phyloP scores from a whole-genome alignment of 92 coral and sea anemone species.

The Nematostella vectensis region DNA sequence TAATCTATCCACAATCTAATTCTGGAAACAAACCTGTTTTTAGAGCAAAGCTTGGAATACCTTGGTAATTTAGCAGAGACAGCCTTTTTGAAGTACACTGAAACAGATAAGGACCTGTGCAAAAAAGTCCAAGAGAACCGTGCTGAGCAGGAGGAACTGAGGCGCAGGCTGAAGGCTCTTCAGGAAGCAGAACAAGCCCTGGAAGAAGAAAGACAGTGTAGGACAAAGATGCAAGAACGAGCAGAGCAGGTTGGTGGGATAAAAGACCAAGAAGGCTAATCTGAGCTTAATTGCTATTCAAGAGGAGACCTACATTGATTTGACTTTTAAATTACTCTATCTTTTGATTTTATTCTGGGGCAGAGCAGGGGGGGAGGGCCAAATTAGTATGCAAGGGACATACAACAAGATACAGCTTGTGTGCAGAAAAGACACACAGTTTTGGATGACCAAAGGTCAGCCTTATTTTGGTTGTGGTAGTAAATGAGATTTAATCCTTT shows the following conservation, averaged over 20 bases:
- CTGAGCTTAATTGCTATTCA: background rate
- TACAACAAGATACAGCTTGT: too few relatives aligned
- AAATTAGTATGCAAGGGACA: too few relatives aligned
- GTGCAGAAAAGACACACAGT: too few relatives aligned
- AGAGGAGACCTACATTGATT: too few relatives aligned
- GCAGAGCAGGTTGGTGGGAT: slow-evolving; percentile 64
- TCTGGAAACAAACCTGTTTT: too few relatives aligned
- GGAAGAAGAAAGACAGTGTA: slow-evolving; percentile 38
- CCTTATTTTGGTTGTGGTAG: too few relatives aligned
- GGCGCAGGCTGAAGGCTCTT: slow-evolving; percentile 49
- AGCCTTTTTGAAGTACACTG: slow-evolving; percentile 51
- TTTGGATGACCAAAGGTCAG: too few relatives aligned
- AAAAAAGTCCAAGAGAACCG: slow-evolving; percentile 39
- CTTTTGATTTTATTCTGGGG: too few relatives aligned
- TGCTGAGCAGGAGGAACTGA: slow-evolving; percentile 61
- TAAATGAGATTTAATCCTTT: too few relatives aligned
- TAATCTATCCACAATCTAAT: too few relatives aligned
- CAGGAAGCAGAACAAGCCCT: slow-evolving; percentile 37
- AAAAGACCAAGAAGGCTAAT: background rate
- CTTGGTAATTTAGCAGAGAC: slow-evolving; percentile 59
- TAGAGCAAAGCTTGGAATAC: slow-evolving; percentile 53
- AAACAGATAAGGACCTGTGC: slow-evolving; percentile 51
- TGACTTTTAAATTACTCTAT: too few relatives aligned
- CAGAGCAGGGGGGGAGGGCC: too few relatives aligned
- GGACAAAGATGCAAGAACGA: slow-evolving; percentile 36